Base-by-base conservation (phyloP, 2,888 invertebrate species). In the Buathra laborator region DNA sequence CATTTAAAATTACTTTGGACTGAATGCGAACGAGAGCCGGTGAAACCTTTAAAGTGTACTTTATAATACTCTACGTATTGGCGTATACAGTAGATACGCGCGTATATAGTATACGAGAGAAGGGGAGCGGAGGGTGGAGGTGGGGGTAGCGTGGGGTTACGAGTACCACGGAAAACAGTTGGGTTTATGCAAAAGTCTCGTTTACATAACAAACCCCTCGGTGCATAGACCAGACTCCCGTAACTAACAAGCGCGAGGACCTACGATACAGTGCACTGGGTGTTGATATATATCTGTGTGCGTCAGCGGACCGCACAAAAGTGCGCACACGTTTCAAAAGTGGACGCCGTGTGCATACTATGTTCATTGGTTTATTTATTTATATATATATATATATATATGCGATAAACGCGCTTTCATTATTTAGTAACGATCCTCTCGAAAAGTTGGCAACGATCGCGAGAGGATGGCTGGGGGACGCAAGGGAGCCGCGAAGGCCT, bases 151-250 rank as follows among this genome's bases (percentile, higher is more conserved):
- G 66, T 53, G 74, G 48, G 78, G 62, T 81, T 81, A 72, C 68
- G 51, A 77, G 78, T 64, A 74, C 24, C 66, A 67, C 48, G 59
- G 59, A 79, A 85, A 83, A 80, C 79, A 75, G 79, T 85, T 85
- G 83, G 81, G 83, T 85, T 88, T 87, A 85, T 88, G 86, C 87
- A 84, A 84, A 85, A 86, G 88, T 85, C 84, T 82, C 86, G 85
- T 85, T 87, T 86, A 83, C 84, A 80, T 71, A 83, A 86, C 85
- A 83, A 86, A 85, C 83, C 75, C 64, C 53, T 71, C 79, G 51
- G 24, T 74, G 68, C 59, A 80, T 68, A n/a, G 75, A 70, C 76
- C 77, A 72, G 70, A 67, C 75, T 67, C 53, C 70, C 32, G 64
- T 53, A 53, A 62, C 84, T 78, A 81, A 81, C 84, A 84, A 84